A percentile compares a stretch with the other conserved stretches of the same genome.
Evolutionary conservation across 2,113 vertebrate genomes (phyloP).

Genomic region (Chaenocephalus aceratus): DNA sequence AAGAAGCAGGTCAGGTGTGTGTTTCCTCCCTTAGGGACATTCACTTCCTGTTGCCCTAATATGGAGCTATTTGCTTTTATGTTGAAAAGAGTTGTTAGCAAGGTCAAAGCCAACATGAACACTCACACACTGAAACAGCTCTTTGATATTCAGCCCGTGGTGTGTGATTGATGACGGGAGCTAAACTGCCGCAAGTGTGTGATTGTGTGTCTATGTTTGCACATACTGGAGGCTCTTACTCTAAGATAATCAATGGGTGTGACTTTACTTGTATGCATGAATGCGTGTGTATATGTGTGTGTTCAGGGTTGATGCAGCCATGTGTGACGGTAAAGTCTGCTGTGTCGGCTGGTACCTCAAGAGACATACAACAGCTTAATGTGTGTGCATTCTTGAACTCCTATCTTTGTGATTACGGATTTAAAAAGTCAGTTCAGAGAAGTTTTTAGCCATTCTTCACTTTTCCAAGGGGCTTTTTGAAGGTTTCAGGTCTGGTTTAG

Average conservation of each 20-base stretch:
- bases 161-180: conserved; percentile 35
- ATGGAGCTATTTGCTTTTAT: conserved; percentile 13
- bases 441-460: background rate
- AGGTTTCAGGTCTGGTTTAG: background rate
- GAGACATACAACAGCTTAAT: background rate
- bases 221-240: conserved; percentile 18
- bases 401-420: conserved; percentile 18
- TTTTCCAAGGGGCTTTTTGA: background rate
- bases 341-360: background rate
- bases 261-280: conserved; percentile 7
- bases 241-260: conserved; percentile 33
- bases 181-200: conserved; percentile 10
- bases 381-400: background rate
- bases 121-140: background rate
- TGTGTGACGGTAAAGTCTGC: conserved; percentile 39
- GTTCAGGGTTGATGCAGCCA: conserved; percentile 6
- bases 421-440: background rate
- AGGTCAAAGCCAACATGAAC: conserved; percentile 27
- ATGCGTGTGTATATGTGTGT: conserved; percentile 2
- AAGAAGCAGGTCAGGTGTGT: background rate
- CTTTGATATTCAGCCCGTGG: conserved; percentile 43
- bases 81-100: conserved; percentile 29
- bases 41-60: conserved; percentile 14
- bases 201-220: conserved; percentile 24
- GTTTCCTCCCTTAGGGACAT: conserved; percentile 2